These are phyloP conservation scores for Amblyornis subalaris DNA, from an alignment of 2,113 vertebrate genomes.

Conservation along the genomic window DNA sequence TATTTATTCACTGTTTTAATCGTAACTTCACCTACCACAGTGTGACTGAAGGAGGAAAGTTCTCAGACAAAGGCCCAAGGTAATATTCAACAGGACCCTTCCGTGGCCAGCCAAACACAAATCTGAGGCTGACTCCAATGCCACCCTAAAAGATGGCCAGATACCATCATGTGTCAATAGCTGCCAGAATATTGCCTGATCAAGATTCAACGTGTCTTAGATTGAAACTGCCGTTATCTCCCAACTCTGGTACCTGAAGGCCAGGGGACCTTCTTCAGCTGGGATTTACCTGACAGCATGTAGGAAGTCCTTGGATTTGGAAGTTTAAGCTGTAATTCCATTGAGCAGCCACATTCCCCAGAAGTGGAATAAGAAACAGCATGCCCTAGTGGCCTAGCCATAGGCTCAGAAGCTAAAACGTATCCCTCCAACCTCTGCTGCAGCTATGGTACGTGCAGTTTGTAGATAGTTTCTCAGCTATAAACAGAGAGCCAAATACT, in stretches of 20 bases:
- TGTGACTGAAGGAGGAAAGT: not conserved
- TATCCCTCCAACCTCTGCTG: not conserved
- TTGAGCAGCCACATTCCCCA: not conserved
- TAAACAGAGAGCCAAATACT: not conserved
- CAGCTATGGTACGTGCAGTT: not conserved
- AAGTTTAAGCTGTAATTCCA: not conserved
- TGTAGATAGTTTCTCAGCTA: not conserved
- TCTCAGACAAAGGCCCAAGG: not conserved
- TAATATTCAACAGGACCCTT: not conserved
- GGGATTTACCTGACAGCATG: not conserved
- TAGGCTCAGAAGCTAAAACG: not conserved
- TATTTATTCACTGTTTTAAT: not conserved
- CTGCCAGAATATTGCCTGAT: not conserved
- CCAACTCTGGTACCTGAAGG: not conserved
- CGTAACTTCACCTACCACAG: not conserved
- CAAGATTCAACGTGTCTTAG: not conserved
- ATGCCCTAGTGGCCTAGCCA: not conserved
- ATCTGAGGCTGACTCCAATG: not conserved
- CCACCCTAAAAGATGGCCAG: not conserved
- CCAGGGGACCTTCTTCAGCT: not conserved
- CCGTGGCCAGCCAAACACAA: not conserved
- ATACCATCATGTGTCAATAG: fast-evolving
- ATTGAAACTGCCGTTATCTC: not conserved
- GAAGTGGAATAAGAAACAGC: not conserved
- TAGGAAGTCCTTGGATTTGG: not conserved